Percentiles rank a stretch among this genome's conserved stretches.
Conservation (phyloP, 2,113 vertebrate species). For the Dendropsophus ebraccatus region DNA sequence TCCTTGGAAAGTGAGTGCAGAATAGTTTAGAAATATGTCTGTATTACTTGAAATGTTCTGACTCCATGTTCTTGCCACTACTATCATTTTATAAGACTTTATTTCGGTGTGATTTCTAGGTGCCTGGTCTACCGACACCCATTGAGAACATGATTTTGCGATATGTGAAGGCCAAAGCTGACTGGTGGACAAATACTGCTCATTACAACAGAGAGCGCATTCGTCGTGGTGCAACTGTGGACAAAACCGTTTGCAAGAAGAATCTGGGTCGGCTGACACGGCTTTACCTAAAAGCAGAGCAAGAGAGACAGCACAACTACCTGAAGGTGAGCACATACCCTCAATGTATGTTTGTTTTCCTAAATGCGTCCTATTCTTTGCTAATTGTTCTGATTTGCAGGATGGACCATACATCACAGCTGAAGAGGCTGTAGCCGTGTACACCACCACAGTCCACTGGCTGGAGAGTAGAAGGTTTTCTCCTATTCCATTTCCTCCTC, state of each 20-base stretch:
- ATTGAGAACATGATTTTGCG: constrained; percentile 99
- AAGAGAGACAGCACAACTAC: constrained; percentile 98
- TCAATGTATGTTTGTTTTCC: not conserved
- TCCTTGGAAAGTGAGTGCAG: constrained; percentile 89
- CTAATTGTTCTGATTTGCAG: constrained; percentile 67
- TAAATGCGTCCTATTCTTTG: not conserved
- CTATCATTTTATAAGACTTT: not conserved
- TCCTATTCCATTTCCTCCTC: constrained; percentile 94
- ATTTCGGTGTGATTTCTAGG: constrained; percentile 70
- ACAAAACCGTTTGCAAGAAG: constrained; percentile 99
- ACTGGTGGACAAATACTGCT: constrained; percentile 99
- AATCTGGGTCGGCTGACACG: constrained; percentile 95
- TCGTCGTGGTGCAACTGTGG: constrained; percentile 96
- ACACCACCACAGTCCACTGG: constrained; percentile 99
- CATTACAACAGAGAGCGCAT: constrained; percentile 98
- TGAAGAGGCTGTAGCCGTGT: constrained; percentile 98
- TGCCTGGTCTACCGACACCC: constrained; percentile 95
- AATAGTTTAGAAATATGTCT: not conserved
- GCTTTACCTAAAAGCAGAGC: constrained; percentile 96
- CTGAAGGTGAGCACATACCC: constrained; percentile 82
- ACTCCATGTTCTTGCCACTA: not conserved
- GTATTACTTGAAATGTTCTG: not conserved
- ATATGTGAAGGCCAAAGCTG: constrained; percentile 98
- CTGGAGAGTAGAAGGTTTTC: constrained; percentile 97
- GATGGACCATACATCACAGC: constrained; percentile 99